Conservation (phyloP, 2,797 vertebrate species). For the Xenops minutus region DNA sequence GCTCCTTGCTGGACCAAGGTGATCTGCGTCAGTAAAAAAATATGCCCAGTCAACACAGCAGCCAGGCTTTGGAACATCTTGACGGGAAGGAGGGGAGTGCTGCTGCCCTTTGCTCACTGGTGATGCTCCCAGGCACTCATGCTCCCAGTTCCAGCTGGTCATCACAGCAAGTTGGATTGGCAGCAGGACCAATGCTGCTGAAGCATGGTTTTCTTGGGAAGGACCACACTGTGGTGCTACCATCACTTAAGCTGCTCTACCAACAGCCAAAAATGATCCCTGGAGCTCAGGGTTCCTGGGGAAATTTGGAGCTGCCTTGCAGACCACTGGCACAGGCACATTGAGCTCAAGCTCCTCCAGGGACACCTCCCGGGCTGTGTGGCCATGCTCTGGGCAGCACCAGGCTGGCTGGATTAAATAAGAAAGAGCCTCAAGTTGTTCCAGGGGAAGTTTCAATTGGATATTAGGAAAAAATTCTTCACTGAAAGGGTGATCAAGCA, state of each 20-base stretch:
- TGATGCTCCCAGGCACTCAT: not conserved
- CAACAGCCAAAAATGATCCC: not conserved
- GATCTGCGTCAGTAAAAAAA: not conserved
- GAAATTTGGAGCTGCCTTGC: not conserved
- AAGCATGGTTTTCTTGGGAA: not conserved
- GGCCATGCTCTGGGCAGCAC: not conserved
- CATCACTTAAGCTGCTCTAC: not conserved
- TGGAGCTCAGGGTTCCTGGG: not conserved
- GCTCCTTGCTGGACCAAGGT: slow-evolving; percentile 27
- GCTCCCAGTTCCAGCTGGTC: not conserved
- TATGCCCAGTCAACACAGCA: not conserved
- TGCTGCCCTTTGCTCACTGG: not conserved
- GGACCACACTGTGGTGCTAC: fast-evolving
- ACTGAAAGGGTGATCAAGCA: not conserved
- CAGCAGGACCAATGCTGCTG: not conserved
- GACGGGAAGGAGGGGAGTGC: not conserved
- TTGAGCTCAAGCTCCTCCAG: not conserved
- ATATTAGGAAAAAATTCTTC: not conserved
- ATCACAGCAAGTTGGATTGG: fast-evolving
- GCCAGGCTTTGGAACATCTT: not conserved
- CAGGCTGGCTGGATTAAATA: not conserved
- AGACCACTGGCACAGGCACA: not conserved
- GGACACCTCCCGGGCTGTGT: fast-evolving
- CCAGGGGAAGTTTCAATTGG: not conserved
- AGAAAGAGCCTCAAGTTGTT: fast-evolving